phyloP scores from a whole-genome alignment of 2,797 vertebrate genomes.

The Enteromius thamalakanensis region DNA sequence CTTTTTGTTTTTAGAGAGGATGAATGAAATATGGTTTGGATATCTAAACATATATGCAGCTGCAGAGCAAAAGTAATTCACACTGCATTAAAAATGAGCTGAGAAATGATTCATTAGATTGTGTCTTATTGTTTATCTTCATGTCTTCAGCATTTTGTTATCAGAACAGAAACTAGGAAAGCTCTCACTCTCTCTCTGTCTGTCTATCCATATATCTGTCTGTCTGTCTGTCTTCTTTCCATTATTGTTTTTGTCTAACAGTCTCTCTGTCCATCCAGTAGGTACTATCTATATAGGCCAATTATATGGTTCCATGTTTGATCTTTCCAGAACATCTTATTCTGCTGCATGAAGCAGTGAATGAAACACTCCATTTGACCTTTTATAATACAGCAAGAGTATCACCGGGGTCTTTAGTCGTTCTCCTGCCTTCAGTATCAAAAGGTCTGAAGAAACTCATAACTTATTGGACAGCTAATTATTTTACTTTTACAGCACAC shows the following conservation, averaged over 20 bases:
- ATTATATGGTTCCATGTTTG: constrained; percentile 14
- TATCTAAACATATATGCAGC: not conserved
- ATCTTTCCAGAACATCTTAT: constrained; percentile 25
- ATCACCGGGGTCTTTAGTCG: not conserved
- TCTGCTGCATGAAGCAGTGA: constrained; percentile 7
- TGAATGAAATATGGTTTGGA: not conserved
- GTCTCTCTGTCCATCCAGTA: not conserved
- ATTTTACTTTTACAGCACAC: constrained; percentile 62
- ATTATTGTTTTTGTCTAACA: not conserved
- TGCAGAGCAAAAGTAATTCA: constrained; percentile 37
- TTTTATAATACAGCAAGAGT: constrained; percentile 25
- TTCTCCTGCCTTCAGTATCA: constrained; percentile 38
- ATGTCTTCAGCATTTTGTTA: not conserved
- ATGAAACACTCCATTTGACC: constrained; percentile 26
- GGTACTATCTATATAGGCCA: constrained; percentile 24
- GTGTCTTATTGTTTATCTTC: not conserved
- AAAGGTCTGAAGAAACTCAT: constrained; percentile 61
- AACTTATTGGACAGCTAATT: constrained; percentile 61
- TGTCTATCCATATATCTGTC: no score
- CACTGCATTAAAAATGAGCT: constrained; percentile 46
- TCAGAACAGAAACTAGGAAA: not conserved
- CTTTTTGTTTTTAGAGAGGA: not conserved
- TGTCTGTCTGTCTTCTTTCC: not conserved
- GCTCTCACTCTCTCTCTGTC: not conserved
- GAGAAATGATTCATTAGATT: constrained; percentile 52